Conservation (phyloP, 2,888 invertebrate species). For the Adela reaumurella region DNA sequence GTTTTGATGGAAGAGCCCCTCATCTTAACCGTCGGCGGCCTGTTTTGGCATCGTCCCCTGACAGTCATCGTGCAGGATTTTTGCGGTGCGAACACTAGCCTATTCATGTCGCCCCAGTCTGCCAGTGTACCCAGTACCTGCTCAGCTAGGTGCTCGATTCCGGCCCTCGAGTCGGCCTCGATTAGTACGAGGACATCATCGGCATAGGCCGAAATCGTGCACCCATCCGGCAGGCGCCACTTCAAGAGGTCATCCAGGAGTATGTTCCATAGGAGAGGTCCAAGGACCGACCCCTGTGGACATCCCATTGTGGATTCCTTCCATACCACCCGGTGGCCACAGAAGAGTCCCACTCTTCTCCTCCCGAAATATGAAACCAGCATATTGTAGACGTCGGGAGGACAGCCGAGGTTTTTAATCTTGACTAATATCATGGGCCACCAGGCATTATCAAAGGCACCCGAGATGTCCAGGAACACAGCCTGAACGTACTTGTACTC, state of each 20-base stretch:
- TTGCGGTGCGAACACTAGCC: not conserved
- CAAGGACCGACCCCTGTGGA: conserved; percentile 9
- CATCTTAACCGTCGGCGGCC: not conserved
- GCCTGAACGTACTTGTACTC: conserved; percentile 13
- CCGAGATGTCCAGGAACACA: conserved; percentile 18
- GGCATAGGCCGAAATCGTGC: not conserved
- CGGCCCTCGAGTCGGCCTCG: not conserved
- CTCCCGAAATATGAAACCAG: conserved; percentile 6
- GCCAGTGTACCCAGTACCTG: not conserved
- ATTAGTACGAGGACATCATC: not conserved
- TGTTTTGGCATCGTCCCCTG: not conserved
- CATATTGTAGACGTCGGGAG: conserved; percentile 6
- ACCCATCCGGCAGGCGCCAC: not conserved
- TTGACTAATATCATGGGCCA: conserved; percentile 20
- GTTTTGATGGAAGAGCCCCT: not conserved
- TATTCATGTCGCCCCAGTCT: not conserved
- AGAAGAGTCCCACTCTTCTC: conserved; percentile 1
- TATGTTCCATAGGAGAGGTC: conserved; percentile 6
- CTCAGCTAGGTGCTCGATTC: not conserved
- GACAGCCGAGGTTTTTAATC: conserved; percentile 13
- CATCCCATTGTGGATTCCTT: conserved; percentile 7
- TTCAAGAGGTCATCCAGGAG: conserved; percentile 2
- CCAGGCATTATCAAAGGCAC: conserved; percentile 20
- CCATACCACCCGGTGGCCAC: not conserved
- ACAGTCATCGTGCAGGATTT: not conserved